phyloP scores from a whole-genome alignment of 2,797 vertebrate species.

The Eurystomus glaucurus region DNA sequence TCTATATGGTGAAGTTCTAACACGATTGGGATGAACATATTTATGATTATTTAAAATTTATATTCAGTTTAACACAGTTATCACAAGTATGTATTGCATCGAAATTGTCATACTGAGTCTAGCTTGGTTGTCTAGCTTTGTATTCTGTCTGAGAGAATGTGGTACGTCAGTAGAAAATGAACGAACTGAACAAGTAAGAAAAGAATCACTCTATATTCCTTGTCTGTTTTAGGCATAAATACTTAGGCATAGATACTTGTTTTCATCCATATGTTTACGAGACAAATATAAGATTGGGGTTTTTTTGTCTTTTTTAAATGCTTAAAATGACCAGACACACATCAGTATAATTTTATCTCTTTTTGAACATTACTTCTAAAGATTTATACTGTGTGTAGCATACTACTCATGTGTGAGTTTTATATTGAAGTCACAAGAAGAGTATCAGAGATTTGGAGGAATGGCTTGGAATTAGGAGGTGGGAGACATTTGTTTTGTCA shows the following conservation, averaged over 20 bases:
- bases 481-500: fast-evolving
- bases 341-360: background rate
- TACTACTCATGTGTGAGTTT: background rate
- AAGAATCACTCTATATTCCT: background rate
- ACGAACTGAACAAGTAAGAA: background rate
- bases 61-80: background rate
- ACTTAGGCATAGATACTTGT: background rate
- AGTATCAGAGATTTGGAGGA: background rate
- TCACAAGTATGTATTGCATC: background rate
- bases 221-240: background rate
- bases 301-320: background rate
- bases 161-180: background rate
- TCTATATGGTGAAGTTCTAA: background rate
- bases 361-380: background rate
- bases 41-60: background rate
- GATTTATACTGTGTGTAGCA: background rate
- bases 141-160: background rate
- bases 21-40: background rate
- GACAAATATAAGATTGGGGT: background rate
- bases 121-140: background rate
- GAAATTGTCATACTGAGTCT: background rate
- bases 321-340: background rate
- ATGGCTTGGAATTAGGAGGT: fast-evolving
- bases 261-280: background rate
- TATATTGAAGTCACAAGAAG: background rate